Evolutionary conservation across 2,113 vertebrate genomes (phyloP).

Genomic region (Anarrhichthys ocellatus): DNA sequence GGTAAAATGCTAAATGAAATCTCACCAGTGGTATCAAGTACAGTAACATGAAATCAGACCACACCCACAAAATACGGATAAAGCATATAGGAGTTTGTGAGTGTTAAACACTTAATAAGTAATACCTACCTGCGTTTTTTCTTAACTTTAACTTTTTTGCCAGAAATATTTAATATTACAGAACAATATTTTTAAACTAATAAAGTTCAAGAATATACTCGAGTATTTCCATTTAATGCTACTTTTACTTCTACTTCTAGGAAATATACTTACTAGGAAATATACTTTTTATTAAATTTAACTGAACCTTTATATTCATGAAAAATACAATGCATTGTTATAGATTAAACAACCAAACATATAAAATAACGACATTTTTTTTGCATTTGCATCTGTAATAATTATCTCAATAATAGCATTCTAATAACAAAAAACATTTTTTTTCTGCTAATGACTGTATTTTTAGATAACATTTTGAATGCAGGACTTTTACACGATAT

Average conservation of each 20-base stretch:
- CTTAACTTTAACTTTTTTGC: neutral
- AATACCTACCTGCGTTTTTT: neutral
- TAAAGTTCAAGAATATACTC: neutral
- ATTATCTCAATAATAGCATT: neutral
- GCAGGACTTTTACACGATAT: neutral
- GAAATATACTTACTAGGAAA: neutral
- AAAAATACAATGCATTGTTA: neutral
- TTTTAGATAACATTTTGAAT: neutral
- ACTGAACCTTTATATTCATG: neutral
- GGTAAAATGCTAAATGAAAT: neutral
- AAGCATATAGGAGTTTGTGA: neutral
- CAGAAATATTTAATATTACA: neutral
- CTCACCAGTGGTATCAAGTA: neutral
- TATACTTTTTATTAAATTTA: neutral
- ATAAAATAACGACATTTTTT: neutral
- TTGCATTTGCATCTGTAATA: neutral
- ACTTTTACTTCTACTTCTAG: neutral
- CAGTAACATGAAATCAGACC: neutral
- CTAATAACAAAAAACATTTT: neutral
- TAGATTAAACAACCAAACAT: neutral
- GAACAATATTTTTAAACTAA: neutral
- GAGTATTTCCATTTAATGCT: neutral
- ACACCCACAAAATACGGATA: neutral
- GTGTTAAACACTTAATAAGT: neutral
- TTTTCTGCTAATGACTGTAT: neutral